Percentiles rank a stretch among this genome's conserved stretches.
Conservation (phyloP, 64 coral and sea anemone genomes). For the Actinia equina region DNA sequence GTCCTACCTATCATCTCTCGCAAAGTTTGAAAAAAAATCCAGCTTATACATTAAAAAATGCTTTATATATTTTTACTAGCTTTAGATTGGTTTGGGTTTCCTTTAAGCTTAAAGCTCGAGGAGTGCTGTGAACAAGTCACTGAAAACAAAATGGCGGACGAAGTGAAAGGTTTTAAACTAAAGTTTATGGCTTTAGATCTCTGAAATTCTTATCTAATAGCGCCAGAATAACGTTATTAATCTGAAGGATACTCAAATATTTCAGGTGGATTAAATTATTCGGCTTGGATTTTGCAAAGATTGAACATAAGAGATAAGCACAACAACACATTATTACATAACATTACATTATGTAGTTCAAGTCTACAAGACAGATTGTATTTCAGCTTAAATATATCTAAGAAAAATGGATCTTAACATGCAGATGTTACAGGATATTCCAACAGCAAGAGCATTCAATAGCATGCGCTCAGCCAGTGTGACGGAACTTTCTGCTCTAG, state of each 20-base stretch:
- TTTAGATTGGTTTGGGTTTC: neutral
- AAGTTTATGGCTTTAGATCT: neutral
- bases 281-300: neutral
- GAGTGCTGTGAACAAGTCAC: neutral
- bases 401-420: neutral
- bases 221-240: neutral
- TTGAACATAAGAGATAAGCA: neutral
- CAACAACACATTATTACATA: too few relatives aligned
- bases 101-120: neutral
- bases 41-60: too few relatives aligned
- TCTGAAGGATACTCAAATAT: neutral
- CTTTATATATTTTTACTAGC: too few relatives aligned
- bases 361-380: neutral
- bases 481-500: constrained; percentile 51
- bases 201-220: neutral
- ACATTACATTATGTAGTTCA: too few relatives aligned
- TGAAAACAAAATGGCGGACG: constrained; percentile 8
- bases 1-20: too few relatives aligned
- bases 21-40: too few relatives aligned
- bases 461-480: constrained; percentile 79
- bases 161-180: neutral
- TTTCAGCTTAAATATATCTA: neutral
- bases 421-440: constrained; percentile 60
- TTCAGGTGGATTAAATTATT: neutral
- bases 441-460: constrained; percentile 68